Conservation (phyloP, 2,797 vertebrate genomes). For the Periparus ater region DNA sequence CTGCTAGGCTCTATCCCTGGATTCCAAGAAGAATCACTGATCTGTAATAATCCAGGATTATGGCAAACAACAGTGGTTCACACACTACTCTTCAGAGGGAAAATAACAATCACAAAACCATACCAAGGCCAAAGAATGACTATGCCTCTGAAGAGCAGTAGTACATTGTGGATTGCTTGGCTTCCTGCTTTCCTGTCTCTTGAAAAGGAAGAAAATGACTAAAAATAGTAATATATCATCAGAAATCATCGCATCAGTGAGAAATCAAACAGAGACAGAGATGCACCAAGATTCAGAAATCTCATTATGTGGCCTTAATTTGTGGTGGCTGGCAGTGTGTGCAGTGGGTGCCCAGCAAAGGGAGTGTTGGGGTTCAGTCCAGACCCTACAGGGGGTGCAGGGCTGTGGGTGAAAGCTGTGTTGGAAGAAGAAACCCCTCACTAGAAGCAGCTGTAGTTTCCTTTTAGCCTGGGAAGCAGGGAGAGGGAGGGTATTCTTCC, state of each 20-base stretch:
- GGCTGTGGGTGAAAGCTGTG: background rate
- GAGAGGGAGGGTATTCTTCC: background rate
- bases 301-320: background rate
- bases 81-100: background rate
- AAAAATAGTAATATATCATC: constrained; percentile 14
- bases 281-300: background rate
- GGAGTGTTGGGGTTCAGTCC: accelerated
- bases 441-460: background rate
- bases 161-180: background rate
- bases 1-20: background rate
- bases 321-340: background rate
- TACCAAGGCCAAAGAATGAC: background rate
- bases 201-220: background rate
- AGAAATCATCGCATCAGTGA: background rate
- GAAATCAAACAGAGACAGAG: background rate
- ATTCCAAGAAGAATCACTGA: background rate
- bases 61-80: background rate
- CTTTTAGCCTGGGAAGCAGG: background rate
- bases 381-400: background rate
- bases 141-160: background rate
- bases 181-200: background rate
- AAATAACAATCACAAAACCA: background rate
- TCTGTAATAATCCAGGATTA: background rate
- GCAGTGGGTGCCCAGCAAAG: accelerated
- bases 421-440: background rate